A percentile compares a stretch with the other conserved stretches of the same genome.
These are phyloP conservation scores for Galago senegalensis DNA, from an alignment of 2,797 vertebrate genomes.

Conservation along the genomic window DNA sequence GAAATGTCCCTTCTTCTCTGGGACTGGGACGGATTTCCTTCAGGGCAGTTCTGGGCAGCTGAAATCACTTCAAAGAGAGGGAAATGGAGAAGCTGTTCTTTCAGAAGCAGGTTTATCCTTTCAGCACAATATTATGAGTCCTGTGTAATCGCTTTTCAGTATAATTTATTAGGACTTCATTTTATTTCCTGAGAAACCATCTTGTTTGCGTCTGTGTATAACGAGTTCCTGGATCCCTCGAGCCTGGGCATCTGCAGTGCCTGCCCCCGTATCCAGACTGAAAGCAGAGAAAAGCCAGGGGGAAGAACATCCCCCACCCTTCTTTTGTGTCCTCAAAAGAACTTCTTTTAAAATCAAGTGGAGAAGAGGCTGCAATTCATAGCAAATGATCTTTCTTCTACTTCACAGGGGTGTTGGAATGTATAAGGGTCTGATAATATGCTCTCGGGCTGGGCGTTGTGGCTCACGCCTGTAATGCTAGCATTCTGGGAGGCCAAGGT, in stretches of 20 bases:
- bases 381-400: background rate
- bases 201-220: background rate
- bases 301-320: background rate
- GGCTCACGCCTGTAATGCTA: too few relatives aligned
- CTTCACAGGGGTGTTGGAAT: background rate
- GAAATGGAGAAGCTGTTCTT: conserved; percentile 5
- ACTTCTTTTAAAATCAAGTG: background rate
- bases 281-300: background rate
- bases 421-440: background rate
- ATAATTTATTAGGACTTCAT: conserved; percentile 6
- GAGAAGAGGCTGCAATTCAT: background rate
- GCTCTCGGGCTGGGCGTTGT: too few relatives aligned
- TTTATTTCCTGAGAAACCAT: conserved; percentile 38
- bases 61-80: conserved; percentile 34
- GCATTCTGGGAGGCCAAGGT: too few relatives aligned
- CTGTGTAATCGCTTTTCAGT: background rate
- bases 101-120: background rate
- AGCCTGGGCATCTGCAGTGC: background rate
- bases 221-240: background rate
- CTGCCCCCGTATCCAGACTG: background rate
- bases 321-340: background rate
- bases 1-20: background rate
- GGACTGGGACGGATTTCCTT: background rate
- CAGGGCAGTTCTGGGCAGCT: background rate
- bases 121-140: background rate